phyloP scores from a whole-genome alignment of 2,888 invertebrate species.

The Pycnomerus fuliginosus region DNA sequence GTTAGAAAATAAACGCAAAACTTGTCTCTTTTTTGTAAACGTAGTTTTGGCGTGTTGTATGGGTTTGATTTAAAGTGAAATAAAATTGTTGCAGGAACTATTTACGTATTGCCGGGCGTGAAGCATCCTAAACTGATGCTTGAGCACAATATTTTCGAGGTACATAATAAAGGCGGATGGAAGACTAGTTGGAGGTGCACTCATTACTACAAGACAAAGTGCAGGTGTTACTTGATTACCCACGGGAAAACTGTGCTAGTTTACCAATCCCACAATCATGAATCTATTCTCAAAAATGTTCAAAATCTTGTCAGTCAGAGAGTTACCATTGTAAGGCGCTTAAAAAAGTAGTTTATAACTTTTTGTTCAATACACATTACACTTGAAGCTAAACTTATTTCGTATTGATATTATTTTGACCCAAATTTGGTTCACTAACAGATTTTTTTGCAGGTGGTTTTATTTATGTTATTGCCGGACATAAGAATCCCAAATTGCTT shows the following conservation, averaged over 20 bases:
- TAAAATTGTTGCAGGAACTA: not conserved
- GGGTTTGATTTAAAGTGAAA: not conserved
- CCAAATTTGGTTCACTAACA: not conserved
- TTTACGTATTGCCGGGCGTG: not conserved
- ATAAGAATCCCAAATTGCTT: slow-evolving; percentile 38
- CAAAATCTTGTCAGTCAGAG: not conserved
- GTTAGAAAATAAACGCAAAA: not conserved
- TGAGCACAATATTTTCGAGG: not conserved
- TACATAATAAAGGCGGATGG: not conserved
- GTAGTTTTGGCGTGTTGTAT: not conserved
- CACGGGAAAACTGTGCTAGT: not conserved
- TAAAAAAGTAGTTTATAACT: not conserved
- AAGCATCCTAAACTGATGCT: not conserved
- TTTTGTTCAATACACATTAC: not conserved
- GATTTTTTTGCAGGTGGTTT: slow-evolving; percentile 28
- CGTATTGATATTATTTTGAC: not conserved
- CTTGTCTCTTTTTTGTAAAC: not conserved
- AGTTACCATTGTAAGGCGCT: slow-evolving; percentile 1
- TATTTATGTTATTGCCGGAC: slow-evolving; percentile 33
- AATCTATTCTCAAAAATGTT: not conserved
- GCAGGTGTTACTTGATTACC: not conserved
- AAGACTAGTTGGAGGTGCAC: not conserved
- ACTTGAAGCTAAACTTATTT: not conserved
- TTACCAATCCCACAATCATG: not conserved
- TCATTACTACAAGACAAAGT: not conserved